Evolutionary conservation across 2,113 vertebrate genomes (phyloP), one percentile per base, ranked within the genome.

Genomic region (Calyptommatus sinebrachiatus): DNA sequence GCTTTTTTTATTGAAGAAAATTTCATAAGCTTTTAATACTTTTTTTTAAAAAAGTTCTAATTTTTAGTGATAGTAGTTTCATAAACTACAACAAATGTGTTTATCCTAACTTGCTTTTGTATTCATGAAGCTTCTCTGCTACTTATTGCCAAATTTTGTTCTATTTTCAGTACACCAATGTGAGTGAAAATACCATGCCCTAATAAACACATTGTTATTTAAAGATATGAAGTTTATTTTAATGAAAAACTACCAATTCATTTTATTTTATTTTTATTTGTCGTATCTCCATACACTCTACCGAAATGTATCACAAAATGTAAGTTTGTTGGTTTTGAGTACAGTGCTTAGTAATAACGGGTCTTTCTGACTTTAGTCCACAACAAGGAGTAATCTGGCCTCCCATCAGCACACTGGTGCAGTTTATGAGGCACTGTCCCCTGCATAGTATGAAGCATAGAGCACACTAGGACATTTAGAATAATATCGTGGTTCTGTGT

Each of bases 21-120:
- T 83, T 14, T 83, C 72, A 80, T 77, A 90, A 71, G 4, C 21
- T 88, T 86, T 76, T 71, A 89, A 69, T 91, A 71, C 82, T 61
- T 10, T 41, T 69, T 69, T 69, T 24, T 28, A 50, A 72, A 20
- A 1, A 57, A 41, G 31, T 14, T 62, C 4, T 62, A 46, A 29
- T 67, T 67, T 68, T 77, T 21, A 77, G 28, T 10, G 67, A 69
- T 4, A 7, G n/a, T 50, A 28, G 8, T 57, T 50, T 63, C 48
- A 77, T 7, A 35, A 24, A 57, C 53, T 12, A 35, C 41, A 46
- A n/a, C 35, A 7, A 68, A 53, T 28, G 10, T 21, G 20, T 31
- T 2, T 46, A 45, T n/a, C 24, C 16, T 14, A 26, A 73, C 2
- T 7, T 76, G 24, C 16, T 28, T 10, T n/a, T 24, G 2, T 22